Evolutionary conservation across 64 coral and sea anemone genomes (phyloP).

Genomic region (Acropora yongei): DNA sequence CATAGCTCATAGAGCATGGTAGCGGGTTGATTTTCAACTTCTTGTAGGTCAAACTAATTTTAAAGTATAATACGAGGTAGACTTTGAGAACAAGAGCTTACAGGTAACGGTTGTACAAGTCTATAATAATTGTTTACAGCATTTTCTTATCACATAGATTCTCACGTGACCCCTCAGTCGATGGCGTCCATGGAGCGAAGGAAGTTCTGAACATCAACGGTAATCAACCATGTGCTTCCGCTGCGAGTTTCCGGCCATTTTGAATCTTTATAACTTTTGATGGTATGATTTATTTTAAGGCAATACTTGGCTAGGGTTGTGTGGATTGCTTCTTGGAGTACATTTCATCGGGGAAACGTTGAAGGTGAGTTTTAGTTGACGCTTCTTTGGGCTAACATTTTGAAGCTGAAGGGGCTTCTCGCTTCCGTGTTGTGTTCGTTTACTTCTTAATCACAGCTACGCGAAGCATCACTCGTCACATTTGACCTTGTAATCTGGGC

Average conservation of each 20-base stretch:
- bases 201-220: constrained; percentile 59
- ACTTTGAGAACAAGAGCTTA: neutral
- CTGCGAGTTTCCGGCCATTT: constrained; percentile 87
- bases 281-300: neutral
- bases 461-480: neutral
- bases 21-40: no score
- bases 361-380: neutral
- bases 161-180: constrained; percentile 69
- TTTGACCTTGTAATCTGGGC: neutral
- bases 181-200: constrained; percentile 88
- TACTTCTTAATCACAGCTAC: neutral
- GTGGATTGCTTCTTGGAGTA: neutral
- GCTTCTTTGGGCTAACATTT: constrained; percentile 8
- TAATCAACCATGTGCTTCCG: constrained; percentile 96
- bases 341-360: neutral
- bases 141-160: neutral
- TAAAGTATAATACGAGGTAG: no score
- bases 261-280: constrained; percentile 9
- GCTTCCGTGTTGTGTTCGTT: constrained; percentile 54
- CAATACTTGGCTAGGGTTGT: neutral
- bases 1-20: neutral
- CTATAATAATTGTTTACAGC: constrained; percentile 25
- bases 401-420: neutral
- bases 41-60: no score
- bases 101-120: no score